Base-by-base conservation (phyloP, 2,888 invertebrate species). In the Lithophane semibrunnea region DNA sequence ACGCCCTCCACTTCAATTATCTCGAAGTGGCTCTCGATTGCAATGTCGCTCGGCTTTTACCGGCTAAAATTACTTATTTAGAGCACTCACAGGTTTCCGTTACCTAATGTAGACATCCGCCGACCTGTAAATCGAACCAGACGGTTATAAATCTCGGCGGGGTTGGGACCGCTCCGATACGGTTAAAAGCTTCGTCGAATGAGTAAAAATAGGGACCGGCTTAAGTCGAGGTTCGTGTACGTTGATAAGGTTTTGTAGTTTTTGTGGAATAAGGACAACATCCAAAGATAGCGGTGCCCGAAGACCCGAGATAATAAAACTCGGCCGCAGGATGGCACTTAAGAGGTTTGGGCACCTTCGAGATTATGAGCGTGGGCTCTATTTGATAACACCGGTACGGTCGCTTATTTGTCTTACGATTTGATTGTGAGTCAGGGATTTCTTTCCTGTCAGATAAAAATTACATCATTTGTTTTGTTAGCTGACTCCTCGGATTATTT, bases 151-250 rank as follows among this genome's bases (percentile, higher is more conserved):
- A 96, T 96, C 94, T 94, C 91, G 76, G 73, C 88, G 90, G 91
- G 91, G 91, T 90, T 91, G 93, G 91, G 93, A 92, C 74, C 82
- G 92, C 89, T 87, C 91, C 90, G 95, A 96, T 96, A 96, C 92
- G 94, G 94, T 91, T 96, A 95, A 96, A 95, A 96, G 96, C 94
- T 93, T 94, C 93, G 93, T 86, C 89, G 93, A 92, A 91, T 86
- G 88, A 91, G 92, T 94, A 94, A 95, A 96, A 96, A 95, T 95
- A 94, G 93, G 93, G 94, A 88, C 92, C 93, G 92, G 89, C 91
- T 92, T 96, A 96, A 96, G 96, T 95, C 92, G 93, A 94, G 94
- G 95, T 96, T 93, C 95, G 94, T 96, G 96, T 96, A 92, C 89
- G 75, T 89, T 94, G 96, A 96, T 96, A 96, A 96, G 95, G 92